Evolutionary conservation across 92 coral and sea anemone species (phyloP).

Genomic region (Chrysogorgia sp.): DNA sequence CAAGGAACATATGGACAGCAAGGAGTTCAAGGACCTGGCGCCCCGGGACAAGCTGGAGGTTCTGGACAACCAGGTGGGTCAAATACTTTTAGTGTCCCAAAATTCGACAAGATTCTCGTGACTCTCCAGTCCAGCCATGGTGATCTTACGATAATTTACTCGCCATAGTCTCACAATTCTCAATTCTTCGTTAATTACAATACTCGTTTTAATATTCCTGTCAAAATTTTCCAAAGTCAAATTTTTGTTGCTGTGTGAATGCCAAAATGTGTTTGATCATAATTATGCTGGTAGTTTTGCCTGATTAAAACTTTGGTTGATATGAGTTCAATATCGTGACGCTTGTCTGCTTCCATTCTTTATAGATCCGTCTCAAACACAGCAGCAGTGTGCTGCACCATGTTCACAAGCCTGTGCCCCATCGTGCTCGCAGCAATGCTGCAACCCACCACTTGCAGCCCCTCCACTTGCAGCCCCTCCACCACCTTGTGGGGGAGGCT

Average conservation of each 20-base stretch:
- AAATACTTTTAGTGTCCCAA: too few species aligned
- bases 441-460: constrained; percentile 30
- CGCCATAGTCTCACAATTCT: too few species aligned
- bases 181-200: too few species aligned
- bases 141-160: too few species aligned
- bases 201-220: too few species aligned
- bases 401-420: constrained; percentile 66
- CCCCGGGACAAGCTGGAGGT: not conserved
- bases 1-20: constrained; percentile 6
- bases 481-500: constrained; percentile 53
- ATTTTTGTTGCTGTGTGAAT: too few species aligned
- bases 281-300: too few species aligned
- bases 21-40: not conserved
- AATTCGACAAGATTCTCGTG: too few species aligned
- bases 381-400: constrained; percentile 61
- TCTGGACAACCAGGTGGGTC: not conserved
- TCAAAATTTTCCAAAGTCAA: too few species aligned
- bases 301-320: too few species aligned
- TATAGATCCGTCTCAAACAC: constrained; percentile 45
- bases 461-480: constrained; percentile 29
- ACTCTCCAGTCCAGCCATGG: too few species aligned
- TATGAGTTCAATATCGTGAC: constrained; percentile 1
- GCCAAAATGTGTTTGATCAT: too few species aligned
- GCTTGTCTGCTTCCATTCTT: constrained; percentile 18
- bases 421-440: constrained; percentile 63